Percentiles rank a stretch among this genome's conserved stretches.
Conservation (phyloP, 2,797 vertebrate species). For the Lithobates pipiens region DNA sequence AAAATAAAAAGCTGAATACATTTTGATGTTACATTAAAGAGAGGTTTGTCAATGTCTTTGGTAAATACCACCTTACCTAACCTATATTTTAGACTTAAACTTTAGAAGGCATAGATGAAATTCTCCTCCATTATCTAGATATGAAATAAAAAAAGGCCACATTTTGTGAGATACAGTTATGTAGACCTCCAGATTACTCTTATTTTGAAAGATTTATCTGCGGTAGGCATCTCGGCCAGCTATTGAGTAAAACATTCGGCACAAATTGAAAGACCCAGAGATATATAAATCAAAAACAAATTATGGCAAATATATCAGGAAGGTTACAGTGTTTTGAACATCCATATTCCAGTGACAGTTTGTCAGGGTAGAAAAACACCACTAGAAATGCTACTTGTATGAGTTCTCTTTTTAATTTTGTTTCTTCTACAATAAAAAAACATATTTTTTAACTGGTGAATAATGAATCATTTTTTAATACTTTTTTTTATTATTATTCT, state of each 20-base stretch:
- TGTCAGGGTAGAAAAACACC: background rate
- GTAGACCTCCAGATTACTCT: slow-evolving; percentile 19
- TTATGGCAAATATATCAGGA: slow-evolving; percentile 39
- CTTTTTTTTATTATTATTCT: background rate
- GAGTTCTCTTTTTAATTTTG: background rate
- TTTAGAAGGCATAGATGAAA: too few relatives aligned
- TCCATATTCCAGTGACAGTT: slow-evolving; percentile 22
- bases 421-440: background rate
- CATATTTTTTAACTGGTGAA: background rate
- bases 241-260: slow-evolving; percentile 39
- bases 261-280: slow-evolving; percentile 46
- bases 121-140: background rate
- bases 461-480: too few relatives aligned
- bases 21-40: too few relatives aligned
- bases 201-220: slow-evolving; percentile 45
- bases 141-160: background rate
- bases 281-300: slow-evolving; percentile 56
- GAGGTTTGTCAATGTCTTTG: too few relatives aligned
- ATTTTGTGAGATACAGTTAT: background rate
- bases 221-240: slow-evolving; percentile 8
- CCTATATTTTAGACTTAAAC: too few relatives aligned
- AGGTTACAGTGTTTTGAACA: slow-evolving; percentile 45
- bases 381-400: background rate
- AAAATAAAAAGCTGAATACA: too few relatives aligned
- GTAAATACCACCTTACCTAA: too few relatives aligned